These are phyloP conservation scores for Lepeophtheirus nordmannii DNA, from an alignment of 2,888 invertebrate genomes.

Conservation along the genomic window DNA sequence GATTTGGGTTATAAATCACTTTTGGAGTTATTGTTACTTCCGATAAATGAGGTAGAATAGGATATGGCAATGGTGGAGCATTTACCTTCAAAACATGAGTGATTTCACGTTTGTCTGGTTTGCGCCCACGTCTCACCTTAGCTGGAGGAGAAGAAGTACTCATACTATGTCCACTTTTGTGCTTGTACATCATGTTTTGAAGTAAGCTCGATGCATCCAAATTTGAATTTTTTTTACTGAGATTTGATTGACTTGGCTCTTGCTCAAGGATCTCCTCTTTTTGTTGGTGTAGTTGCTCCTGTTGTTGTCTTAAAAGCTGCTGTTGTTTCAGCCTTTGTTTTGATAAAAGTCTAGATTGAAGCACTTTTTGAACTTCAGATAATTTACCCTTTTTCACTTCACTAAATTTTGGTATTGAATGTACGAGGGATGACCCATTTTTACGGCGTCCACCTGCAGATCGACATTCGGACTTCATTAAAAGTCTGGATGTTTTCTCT, in stretches of 20 bases:
- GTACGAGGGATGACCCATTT: neutral
- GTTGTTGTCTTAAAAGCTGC: neutral
- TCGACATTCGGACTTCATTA: neutral
- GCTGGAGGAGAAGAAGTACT: neutral
- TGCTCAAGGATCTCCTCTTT: too few relatives aligned
- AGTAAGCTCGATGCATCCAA: neutral
- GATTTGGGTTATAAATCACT: neutral
- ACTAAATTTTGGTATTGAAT: neutral
- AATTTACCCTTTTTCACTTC: neutral
- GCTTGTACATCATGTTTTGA: too few relatives aligned
- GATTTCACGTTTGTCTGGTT: neutral
- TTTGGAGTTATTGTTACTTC: slow-evolving; percentile 4
- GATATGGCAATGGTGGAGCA: neutral
- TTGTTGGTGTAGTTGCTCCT: neutral
- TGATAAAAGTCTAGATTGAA: neutral
- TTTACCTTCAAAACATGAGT: neutral
- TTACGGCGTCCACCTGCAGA: neutral
- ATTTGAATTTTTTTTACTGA: too few relatives aligned
- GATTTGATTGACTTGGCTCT: too few relatives aligned
- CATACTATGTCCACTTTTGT: too few relatives aligned
- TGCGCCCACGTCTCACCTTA: neutral
- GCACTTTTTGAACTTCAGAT: neutral
- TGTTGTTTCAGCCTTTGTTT: neutral
- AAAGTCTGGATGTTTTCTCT: neutral
- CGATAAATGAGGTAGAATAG: neutral